Percentiles rank a stretch among this genome's conserved stretches.
Evolutionary conservation across 1,140 invertebrate species (phyloP).

Genomic region (Ooceraea biroi): DNA sequence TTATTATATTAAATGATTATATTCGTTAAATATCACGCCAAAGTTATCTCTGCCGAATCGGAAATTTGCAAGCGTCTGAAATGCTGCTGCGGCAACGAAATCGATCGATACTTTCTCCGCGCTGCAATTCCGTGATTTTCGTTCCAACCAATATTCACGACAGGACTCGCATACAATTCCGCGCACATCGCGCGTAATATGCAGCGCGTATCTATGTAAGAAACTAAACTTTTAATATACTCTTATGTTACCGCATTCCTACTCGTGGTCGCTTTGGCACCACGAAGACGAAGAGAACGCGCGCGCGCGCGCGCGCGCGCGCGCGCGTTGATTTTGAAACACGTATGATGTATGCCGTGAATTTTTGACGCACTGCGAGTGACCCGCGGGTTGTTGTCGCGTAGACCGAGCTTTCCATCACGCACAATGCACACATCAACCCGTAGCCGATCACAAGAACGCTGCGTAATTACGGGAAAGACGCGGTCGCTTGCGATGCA

Average conservation of each 20-base stretch:
- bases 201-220: too few species aligned
- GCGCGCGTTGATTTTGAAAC: slow-evolving; percentile 7
- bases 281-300: too few species aligned
- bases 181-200: slow-evolving; percentile 1
- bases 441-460: not conserved
- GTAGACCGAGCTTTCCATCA: slow-evolving; percentile 8
- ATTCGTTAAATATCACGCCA: not conserved
- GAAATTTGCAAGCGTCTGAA: not conserved
- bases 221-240: slow-evolving; percentile 8
- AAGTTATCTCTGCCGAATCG: not conserved
- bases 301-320: too few species aligned
- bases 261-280: too few species aligned
- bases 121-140: not conserved
- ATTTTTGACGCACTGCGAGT: not conserved
- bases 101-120: not conserved
- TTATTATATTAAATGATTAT: not conserved
- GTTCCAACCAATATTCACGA: not conserved
- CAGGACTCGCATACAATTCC: too few species aligned
- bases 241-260: not conserved
- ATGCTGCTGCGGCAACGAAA: not conserved
- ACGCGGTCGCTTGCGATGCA: slow-evolving; percentile 1
- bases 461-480: slow-evolving; percentile 33
- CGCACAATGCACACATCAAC: slow-evolving; percentile 6
- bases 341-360: not conserved
- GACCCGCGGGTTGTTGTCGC: not conserved